Evolutionary conservation across 2,797 vertebrate species (phyloP), one percentile per base, ranked within the genome.

Genomic region (Manis crassicaudata): DNA sequence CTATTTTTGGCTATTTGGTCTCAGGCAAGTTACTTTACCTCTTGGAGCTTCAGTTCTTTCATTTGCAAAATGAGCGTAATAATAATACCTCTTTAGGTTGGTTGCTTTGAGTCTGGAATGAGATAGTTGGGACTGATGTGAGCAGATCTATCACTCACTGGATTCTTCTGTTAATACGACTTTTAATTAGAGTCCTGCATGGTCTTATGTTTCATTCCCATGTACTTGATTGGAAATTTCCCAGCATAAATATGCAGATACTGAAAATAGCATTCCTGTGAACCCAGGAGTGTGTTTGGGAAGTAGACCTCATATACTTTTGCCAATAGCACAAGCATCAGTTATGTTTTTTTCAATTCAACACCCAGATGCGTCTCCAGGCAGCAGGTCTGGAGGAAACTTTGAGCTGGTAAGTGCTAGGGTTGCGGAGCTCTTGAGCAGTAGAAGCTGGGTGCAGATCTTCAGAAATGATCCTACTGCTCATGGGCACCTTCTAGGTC

Each of bases 181-280:
- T n/a, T 91, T 32, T 84, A 79, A 95, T 90, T 96, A 93, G 23
- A 96, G 46, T 56, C 37, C 70, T 6, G 1, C 32, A 3, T 63
- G 20, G 7, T 27, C 35, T 95, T 95, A 77, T 14, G 17, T 77
- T 77, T 16, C 43, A 18, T 70, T 85, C 14, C 23, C 20, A 46
- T 40, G 54, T 73, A 50, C 29, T 93, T 88, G 56, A 82, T 52
- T 84, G 72, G 77, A 88, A 95, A 63, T 54, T 75, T 85, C 67
- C 46, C 52, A 92, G 40, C 35, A 52, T 21, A 75, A 82, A 84
- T 35, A 63, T 92, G 32, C 0, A 82, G 37, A 83, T 58, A 76
- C 27, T 95, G 73, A 80, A 88, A 88, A 50, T 20, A 86, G 37
- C 43, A 73, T 83, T 92, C 37, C 43, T 79, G 18, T 87, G 27